These are phyloP conservation scores for Lampropteryx suffumata DNA, from an alignment of 2,888 invertebrate species.

Conservation along the genomic window DNA sequence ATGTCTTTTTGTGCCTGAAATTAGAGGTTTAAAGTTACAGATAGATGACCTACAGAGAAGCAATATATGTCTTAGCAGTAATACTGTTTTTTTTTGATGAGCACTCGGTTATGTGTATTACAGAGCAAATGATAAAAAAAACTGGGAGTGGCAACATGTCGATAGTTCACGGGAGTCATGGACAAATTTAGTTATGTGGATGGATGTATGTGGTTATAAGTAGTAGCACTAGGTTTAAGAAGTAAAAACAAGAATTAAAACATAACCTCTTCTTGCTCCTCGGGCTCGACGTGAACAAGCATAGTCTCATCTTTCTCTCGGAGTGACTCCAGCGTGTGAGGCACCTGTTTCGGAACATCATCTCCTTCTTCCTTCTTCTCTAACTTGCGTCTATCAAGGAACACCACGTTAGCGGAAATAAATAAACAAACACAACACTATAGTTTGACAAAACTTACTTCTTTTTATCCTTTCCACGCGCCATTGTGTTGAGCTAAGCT, in stretches of 20 bases:
- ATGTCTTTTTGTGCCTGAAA: slow-evolving; percentile 85
- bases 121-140: no score
- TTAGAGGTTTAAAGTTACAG: no score
- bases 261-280: slow-evolving; percentile 88
- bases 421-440: slow-evolving; percentile 25
- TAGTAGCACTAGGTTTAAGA: no score
- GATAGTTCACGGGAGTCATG: no score
- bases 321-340: slow-evolving; percentile 96
- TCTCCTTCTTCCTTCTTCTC: slow-evolving; percentile 78
- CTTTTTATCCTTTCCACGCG: slow-evolving; percentile 77
- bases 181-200: no score
- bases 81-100: no score
- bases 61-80: no score
- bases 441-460: slow-evolving; percentile 64
- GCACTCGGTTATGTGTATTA: no score
- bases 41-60: no score
- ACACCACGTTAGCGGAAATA: slow-evolving; percentile 14
- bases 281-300: slow-evolving; percentile 88
- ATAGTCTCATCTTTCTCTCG: slow-evolving; percentile 96
- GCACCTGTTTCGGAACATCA: slow-evolving; percentile 80
- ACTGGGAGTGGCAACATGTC: no score
- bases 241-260: neutral
- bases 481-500: slow-evolving; percentile 49
- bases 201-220: no score
- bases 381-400: slow-evolving; percentile 64